A percentile compares a stretch with the other conserved stretches of the same genome.
Evolutionary conservation across 2,888 invertebrate species (phyloP).

Genomic region (Lepidochrysops patricia): DNA sequence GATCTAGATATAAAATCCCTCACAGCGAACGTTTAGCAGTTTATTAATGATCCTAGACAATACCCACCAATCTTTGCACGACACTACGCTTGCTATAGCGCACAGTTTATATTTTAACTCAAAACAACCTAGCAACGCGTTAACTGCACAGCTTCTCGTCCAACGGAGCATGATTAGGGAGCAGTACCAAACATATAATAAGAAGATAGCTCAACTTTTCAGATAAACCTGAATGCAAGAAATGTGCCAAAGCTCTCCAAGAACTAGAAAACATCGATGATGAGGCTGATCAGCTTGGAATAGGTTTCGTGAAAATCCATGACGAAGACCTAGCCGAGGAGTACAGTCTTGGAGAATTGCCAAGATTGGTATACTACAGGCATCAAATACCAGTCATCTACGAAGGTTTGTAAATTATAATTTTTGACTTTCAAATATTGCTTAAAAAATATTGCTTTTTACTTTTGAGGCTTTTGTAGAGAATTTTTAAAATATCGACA

Average conservation of each 20-base stretch:
- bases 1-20: neutral
- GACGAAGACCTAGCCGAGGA: conserved; percentile 93
- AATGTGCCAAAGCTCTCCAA: conserved; percentile 91
- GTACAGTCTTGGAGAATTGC: conserved; percentile 91
- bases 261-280: conserved; percentile 96
- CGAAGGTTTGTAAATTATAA: conserved; percentile 80
- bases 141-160: conserved; percentile 63
- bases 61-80: conserved; percentile 30
- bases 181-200: neutral
- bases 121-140: conserved; percentile 44
- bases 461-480: neutral
- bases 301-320: conserved; percentile 95
- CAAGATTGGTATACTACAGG: conserved; percentile 93
- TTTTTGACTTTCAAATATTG: conserved; percentile 33
- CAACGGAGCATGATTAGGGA: conserved; percentile 42
- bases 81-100: conserved; percentile 35
- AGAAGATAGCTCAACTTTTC: conserved; percentile 32
- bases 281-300: conserved; percentile 94
- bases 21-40: conserved; percentile 13
- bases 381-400: conserved; percentile 96
- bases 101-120: conserved; percentile 51
- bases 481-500: too few relatives aligned
- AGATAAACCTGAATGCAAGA: conserved; percentile 95
- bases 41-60: conserved; percentile 20
- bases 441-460: too few relatives aligned